Percentiles rank a stretch among this genome's conserved stretches.
Evolutionary conservation across 2,797 vertebrate species (phyloP).

Genomic region (Tamandua tetradactyla): DNA sequence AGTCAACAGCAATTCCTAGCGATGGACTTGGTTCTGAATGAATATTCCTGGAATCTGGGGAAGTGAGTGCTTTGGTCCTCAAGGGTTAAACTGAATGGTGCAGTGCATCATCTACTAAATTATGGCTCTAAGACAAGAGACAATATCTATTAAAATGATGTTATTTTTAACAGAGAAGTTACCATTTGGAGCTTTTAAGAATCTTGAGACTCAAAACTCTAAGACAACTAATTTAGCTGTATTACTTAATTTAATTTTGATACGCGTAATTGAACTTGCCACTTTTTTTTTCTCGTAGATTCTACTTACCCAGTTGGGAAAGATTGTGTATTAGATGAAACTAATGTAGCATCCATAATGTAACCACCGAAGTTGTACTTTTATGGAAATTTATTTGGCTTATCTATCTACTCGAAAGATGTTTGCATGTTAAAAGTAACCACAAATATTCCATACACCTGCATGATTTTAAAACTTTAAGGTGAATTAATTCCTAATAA

Average conservation of each 20-base stretch:
- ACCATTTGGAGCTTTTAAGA: not conserved
- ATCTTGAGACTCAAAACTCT: not conserved
- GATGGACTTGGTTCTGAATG: not conserved
- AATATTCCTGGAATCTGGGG: not conserved
- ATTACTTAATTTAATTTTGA: not conserved
- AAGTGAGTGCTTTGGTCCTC: not conserved
- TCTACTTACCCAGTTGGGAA: not conserved
- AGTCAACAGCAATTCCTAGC: not conserved
- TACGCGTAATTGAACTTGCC: not conserved
- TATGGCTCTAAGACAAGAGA: not conserved
- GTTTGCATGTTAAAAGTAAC: not conserved
- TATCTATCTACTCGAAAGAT: not conserved
- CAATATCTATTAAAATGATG: not conserved
- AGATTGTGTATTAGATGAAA: not conserved
- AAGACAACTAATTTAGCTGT: not conserved
- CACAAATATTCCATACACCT: not conserved
- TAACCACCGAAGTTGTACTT: not conserved
- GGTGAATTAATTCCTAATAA: not conserved
- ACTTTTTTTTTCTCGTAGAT: not conserved
- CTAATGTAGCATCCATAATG: not conserved
- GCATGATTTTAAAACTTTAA: not conserved
- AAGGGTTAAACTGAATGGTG: not conserved
- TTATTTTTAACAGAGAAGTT: not conserved
- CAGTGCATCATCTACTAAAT: not conserved
- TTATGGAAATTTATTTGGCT: not conserved